Conservation (phyloP, 2,888 invertebrate genomes). For the Microctonus hyperodae region DNA sequence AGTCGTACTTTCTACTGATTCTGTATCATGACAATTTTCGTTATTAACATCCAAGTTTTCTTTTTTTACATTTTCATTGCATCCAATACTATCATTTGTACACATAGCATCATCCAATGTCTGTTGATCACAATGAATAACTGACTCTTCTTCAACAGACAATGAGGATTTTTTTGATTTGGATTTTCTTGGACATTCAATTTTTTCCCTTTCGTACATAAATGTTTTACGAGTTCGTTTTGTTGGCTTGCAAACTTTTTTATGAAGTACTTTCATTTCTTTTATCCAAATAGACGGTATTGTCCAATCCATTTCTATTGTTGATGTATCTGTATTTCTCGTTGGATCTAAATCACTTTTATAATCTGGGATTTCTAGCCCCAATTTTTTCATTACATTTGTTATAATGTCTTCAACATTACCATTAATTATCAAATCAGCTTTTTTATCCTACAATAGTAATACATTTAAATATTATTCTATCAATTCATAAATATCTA, state of each 20-base stretch:
- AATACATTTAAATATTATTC: background rate
- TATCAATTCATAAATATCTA: background rate
- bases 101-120: conserved; percentile 15
- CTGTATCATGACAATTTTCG: background rate
- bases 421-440: conserved; percentile 85
- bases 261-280: conserved; percentile 70
- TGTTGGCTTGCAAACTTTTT: conserved; percentile 63
- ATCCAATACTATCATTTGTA: conserved; percentile 9
- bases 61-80: background rate
- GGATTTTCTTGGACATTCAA: conserved; percentile 41
- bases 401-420: conserved; percentile 87
- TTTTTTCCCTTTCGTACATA: conserved; percentile 58
- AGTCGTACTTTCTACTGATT: background rate
- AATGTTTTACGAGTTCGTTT: conserved; percentile 60
- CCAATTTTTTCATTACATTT: conserved; percentile 77
- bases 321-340: conserved; percentile 63
- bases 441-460: conserved; percentile 82
- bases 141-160: conserved; percentile 29
- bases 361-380: conserved; percentile 78
- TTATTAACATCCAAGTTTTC: background rate
- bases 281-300: conserved; percentile 70
- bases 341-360: conserved; percentile 73
- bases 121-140: background rate
- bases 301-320: conserved; percentile 75
- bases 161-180: conserved; percentile 39